phyloP scores from a whole-genome alignment of 2,113 vertebrate species.

The Steatornis caripensis region DNA sequence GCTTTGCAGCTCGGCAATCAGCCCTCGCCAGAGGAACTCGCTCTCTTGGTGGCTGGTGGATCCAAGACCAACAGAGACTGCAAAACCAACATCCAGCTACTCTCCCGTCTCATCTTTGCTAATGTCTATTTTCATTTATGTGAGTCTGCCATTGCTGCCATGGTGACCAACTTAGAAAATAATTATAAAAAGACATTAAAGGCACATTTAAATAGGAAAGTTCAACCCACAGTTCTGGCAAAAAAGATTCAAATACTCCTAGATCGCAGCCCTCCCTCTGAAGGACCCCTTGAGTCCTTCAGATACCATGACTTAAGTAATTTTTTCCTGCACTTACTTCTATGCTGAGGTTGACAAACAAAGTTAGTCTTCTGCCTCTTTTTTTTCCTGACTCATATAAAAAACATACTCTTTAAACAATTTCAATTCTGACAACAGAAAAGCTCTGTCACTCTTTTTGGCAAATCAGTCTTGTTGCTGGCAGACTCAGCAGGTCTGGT shows the following conservation, averaged over 20 bases:
- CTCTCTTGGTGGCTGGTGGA: background rate
- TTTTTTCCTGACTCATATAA: background rate
- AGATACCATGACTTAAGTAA: background rate
- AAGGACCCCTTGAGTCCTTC: background rate
- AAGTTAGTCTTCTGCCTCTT: background rate
- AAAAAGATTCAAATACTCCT: background rate
- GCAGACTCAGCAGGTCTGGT: background rate
- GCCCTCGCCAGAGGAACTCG: background rate
- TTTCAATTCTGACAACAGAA: background rate
- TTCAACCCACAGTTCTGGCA: background rate
- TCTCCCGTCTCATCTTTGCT: background rate
- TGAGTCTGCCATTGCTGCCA: constrained; percentile 30
- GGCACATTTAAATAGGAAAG: background rate
- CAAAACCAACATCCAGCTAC: background rate
- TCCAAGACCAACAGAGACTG: background rate
- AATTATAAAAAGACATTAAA: background rate
- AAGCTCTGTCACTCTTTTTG: background rate
- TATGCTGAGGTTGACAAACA: background rate
- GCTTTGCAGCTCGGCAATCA: background rate
- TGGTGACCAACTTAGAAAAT: constrained; percentile 3
- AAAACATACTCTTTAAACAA: background rate
- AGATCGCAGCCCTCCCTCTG: background rate
- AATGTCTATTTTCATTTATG: constrained; percentile 12
- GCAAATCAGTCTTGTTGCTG: background rate
- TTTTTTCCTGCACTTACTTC: background rate